Evolutionary conservation across 2,888 invertebrate species (phyloP).

Genomic region (Gymnocheta viridis): DNA sequence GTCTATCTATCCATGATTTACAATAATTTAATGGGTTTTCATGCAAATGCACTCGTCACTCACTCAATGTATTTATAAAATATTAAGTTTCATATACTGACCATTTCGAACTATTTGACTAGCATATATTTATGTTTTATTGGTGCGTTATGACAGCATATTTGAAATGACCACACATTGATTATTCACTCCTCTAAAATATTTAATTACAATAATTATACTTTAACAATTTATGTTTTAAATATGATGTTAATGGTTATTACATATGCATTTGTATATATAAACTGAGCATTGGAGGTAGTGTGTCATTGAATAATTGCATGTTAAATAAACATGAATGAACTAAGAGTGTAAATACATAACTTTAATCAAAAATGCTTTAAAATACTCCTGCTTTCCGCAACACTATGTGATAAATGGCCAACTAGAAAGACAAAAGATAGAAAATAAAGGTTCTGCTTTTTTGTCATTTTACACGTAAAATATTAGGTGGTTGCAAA

Average conservation of each 20-base stretch:
- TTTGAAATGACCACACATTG: slow-evolving; percentile 52
- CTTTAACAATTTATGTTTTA: slow-evolving; percentile 73
- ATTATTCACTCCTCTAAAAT: slow-evolving; percentile 42
- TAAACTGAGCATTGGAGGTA: slow-evolving; percentile 51
- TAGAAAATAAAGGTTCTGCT: too few species aligned
- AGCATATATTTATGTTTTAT: neutral
- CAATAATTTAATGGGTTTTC: slow-evolving; percentile 45
- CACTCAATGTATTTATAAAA: slow-evolving; percentile 15
- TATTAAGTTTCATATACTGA: slow-evolving; percentile 27
- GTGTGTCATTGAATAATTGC: slow-evolving; percentile 65
- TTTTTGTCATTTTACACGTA: too few species aligned
- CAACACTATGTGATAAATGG: too few species aligned
- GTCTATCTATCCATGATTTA: slow-evolving; percentile 44
- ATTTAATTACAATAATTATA: slow-evolving; percentile 73
- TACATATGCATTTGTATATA: too few species aligned
- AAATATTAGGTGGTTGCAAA: too few species aligned
- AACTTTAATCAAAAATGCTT: too few species aligned
- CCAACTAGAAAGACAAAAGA: too few species aligned
- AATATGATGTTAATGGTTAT: slow-evolving; percentile 73
- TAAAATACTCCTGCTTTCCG: too few species aligned
- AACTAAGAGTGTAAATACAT: neutral
- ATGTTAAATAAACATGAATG: slow-evolving; percentile 44
- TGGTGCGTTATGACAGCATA: slow-evolving; percentile 44
- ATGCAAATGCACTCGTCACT: slow-evolving; percentile 64
- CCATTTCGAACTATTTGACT: neutral